Percentiles rank a stretch among this genome's conserved stretches.
Conservation (phyloP, 2,113 vertebrate species). For the Pheucticus melanocephalus region DNA sequence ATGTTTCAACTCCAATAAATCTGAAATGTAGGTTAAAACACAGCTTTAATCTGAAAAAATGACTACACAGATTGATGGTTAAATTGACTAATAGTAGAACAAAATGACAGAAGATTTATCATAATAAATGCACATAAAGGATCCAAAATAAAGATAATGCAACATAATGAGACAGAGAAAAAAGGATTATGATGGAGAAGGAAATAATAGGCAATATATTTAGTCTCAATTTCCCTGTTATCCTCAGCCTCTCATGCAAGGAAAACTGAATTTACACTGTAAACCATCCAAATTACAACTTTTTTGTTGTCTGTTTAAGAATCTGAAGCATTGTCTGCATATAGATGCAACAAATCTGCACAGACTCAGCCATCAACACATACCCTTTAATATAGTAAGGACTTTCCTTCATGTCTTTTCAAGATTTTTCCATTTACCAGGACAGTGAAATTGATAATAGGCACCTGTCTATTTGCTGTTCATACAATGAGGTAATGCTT, state of each 20-base stretch:
- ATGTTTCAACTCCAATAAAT: neutral
- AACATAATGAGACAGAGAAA: neutral
- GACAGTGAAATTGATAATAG: neutral
- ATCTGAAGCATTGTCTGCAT: neutral
- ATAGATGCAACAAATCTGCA: neutral
- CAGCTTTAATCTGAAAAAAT: neutral
- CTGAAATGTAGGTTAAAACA: constrained; percentile 11
- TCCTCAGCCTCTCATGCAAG: neutral
- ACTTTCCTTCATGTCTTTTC: neutral
- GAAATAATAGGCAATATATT: neutral
- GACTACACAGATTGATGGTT: neutral
- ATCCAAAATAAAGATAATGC: neutral
- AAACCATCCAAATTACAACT: neutral
- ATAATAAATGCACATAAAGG: neutral
- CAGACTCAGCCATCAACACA: neutral
- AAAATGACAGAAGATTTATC: neutral
- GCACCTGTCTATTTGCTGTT: neutral
- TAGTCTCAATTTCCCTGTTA: neutral
- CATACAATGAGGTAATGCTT: neutral
- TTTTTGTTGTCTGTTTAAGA: neutral
- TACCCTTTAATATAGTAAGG: neutral
- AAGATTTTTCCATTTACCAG: neutral
- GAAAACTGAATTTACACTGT: neutral
- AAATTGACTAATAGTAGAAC: neutral
- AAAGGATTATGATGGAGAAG: neutral